A percentile compares a stretch with the other conserved stretches of the same genome.
Conservation (phyloP, 2,797 vertebrate genomes). For the Syndactyla subalaris region DNA sequence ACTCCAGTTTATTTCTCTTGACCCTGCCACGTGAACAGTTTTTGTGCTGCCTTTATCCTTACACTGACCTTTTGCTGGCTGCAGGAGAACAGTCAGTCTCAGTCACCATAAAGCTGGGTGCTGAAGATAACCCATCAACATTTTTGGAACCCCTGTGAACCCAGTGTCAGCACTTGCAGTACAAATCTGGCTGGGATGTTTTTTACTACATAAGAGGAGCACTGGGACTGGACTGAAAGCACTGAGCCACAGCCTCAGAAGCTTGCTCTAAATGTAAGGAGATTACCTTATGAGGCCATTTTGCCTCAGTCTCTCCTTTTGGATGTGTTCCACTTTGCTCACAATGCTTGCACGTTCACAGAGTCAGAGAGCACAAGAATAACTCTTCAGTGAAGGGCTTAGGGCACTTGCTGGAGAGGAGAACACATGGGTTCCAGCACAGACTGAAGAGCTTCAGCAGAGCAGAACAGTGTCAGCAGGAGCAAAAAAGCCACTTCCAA, state of each 20-base stretch:
- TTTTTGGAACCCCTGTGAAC: not conserved
- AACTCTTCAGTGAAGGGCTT: not conserved
- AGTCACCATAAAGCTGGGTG: not conserved
- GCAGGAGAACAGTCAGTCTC: not conserved
- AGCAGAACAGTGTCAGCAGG: not conserved
- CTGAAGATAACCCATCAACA: not conserved
- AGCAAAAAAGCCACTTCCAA: not conserved
- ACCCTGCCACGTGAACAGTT: not conserved
- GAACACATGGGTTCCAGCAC: not conserved
- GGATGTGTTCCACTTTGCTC: slow-evolving; percentile 10
- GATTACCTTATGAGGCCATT: slow-evolving; percentile 45
- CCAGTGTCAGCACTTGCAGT: not conserved
- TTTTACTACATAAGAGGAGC: not conserved
- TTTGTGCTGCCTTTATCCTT: not conserved
- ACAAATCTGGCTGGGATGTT: not conserved
- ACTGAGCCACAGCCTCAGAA: not conserved
- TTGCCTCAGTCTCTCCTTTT: not conserved
- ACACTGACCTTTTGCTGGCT: not conserved
- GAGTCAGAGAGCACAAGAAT: not conserved
- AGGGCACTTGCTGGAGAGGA: not conserved
- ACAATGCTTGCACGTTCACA: not conserved
- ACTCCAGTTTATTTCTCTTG: not conserved
- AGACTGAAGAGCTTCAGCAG: not conserved
- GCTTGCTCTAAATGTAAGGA: not conserved
- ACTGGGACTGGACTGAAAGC: not conserved